A percentile compares a stretch with the other conserved stretches of the same genome.
Conservation (phyloP, 1,140 invertebrate species). For the Apis cerana region DNA sequence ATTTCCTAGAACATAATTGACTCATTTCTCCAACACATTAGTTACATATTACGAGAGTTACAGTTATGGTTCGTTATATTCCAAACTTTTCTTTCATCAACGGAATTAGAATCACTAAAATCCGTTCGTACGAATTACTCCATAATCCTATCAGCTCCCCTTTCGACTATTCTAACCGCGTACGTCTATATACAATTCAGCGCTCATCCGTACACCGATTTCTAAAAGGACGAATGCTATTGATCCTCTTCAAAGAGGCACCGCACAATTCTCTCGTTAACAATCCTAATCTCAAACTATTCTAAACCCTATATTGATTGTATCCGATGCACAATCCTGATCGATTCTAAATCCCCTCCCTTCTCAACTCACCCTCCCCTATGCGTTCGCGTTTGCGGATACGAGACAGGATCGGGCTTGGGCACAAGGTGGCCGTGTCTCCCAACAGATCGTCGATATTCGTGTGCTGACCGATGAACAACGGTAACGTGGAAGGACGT, state of each 20-base stretch:
- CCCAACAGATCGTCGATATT: conserved; percentile 93
- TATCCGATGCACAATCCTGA: conserved; percentile 30
- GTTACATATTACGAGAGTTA: too few species aligned
- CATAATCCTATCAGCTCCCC: conserved; percentile 32
- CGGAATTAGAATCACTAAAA: conserved; percentile 21
- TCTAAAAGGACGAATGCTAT: conserved; percentile 33
- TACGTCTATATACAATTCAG: conserved; percentile 14
- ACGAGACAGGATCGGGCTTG: conserved; percentile 67
- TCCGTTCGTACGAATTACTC: conserved; percentile 25
- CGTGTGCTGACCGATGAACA: conserved; percentile 89
- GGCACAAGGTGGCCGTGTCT: conserved; percentile 70
- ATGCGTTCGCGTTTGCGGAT: conserved; percentile 64
- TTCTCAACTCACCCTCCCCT: conserved; percentile 66
- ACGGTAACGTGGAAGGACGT: conserved; percentile 75
- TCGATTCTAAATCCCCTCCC: conserved; percentile 45
- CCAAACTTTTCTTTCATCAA: conserved; percentile 14
- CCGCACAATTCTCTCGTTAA: conserved; percentile 39
- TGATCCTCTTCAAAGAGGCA: conserved; percentile 43
- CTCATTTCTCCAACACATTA: too few species aligned
- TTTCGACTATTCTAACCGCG: neutral
- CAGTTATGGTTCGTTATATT: conserved; percentile 12
- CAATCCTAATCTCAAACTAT: conserved; percentile 65
- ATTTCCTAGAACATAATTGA: too few species aligned
- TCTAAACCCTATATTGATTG: conserved; percentile 5
- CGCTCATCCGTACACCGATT: conserved; percentile 32